Percentiles rank a stretch among this genome's conserved stretches.
Conservation (phyloP, 2,113 vertebrate genomes). For the Brachyhypopomus occidentalis region DNA sequence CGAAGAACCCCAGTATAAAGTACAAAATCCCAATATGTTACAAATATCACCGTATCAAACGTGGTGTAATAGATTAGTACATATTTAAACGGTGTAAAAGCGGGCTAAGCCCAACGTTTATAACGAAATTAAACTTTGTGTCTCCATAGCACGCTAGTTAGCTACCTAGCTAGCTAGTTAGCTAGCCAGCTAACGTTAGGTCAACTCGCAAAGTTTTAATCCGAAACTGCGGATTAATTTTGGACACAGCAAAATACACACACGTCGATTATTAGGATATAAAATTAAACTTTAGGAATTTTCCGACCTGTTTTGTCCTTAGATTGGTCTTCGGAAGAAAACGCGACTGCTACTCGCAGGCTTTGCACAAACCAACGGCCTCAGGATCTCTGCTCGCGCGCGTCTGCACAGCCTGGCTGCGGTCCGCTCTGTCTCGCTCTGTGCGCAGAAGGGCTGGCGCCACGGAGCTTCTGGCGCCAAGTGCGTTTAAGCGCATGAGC, state of each 20-base stretch:
- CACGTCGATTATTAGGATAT: background rate
- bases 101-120: background rate
- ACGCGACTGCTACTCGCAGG: background rate
- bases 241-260: background rate
- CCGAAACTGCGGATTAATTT: slow-evolving; percentile 2
- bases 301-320: slow-evolving; percentile 45
- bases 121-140: background rate
- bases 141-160: slow-evolving; percentile 54
- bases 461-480: slow-evolving; percentile 80
- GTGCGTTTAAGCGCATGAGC: slow-evolving; percentile 71
- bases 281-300: background rate
- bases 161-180: slow-evolving; percentile 48
- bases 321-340: background rate
- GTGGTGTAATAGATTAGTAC: background rate
- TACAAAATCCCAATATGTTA: background rate
- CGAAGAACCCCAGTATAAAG: no score
- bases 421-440: slow-evolving; percentile 52
- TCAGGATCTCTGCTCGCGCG: slow-evolving; percentile 50
- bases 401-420: slow-evolving; percentile 55
- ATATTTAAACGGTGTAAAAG: background rate
- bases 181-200: slow-evolving; percentile 41
- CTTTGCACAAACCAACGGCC: background rate
- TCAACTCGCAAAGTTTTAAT: slow-evolving; percentile 15
- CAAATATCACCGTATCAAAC: background rate
- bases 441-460: slow-evolving; percentile 64